Conservation (phyloP, 2,888 invertebrate genomes). For the Cremastinae sp. region DNA sequence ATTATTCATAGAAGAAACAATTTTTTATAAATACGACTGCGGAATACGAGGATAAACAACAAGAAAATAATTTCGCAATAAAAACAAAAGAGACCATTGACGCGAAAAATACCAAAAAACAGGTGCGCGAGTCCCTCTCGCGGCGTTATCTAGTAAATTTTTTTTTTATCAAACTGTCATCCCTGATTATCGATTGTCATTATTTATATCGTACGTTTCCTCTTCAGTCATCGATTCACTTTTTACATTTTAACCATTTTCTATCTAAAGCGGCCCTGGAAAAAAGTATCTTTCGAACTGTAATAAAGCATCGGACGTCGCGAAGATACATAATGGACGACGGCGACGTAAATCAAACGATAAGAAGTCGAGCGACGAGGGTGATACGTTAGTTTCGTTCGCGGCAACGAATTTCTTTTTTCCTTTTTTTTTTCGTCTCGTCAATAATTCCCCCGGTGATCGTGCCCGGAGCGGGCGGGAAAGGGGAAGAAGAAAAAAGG, state of each 20-base stretch:
- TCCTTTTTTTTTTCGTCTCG: slow-evolving; percentile 20
- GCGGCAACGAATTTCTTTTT: slow-evolving; percentile 16
- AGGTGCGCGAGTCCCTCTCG: slow-evolving; percentile 30
- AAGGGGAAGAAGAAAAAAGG: slow-evolving; percentile 58
- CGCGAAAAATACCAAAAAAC: slow-evolving; percentile 2
- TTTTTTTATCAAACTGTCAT: slow-evolving; percentile 64
- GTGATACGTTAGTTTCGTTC: slow-evolving; percentile 46
- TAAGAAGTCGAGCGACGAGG: slow-evolving; percentile 68
- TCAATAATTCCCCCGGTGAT: slow-evolving; percentile 40
- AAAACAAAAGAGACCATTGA: slow-evolving; percentile 18
- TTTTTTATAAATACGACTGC: not conserved
- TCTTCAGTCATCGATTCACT: slow-evolving; percentile 80
- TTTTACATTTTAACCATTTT: slow-evolving; percentile 78
- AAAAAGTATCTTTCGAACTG: slow-evolving; percentile 16
- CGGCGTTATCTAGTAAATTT: slow-evolving; percentile 69
- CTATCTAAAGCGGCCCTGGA: slow-evolving; percentile 12
- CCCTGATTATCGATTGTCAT: slow-evolving; percentile 80
- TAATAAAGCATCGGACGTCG: slow-evolving; percentile 26
- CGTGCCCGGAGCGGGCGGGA: slow-evolving; percentile 47
- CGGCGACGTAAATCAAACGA: slow-evolving; percentile 69
- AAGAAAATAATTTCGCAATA: slow-evolving; percentile 9
- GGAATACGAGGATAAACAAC: not conserved
- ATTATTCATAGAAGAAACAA: too few relatives aligned
- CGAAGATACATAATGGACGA: slow-evolving; percentile 49
- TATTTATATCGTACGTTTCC: slow-evolving; percentile 80